phyloP scores from a whole-genome alignment of 37 sponge, comb jelly and placozoan species.

The Amphimedon queenslandica region DNA sequence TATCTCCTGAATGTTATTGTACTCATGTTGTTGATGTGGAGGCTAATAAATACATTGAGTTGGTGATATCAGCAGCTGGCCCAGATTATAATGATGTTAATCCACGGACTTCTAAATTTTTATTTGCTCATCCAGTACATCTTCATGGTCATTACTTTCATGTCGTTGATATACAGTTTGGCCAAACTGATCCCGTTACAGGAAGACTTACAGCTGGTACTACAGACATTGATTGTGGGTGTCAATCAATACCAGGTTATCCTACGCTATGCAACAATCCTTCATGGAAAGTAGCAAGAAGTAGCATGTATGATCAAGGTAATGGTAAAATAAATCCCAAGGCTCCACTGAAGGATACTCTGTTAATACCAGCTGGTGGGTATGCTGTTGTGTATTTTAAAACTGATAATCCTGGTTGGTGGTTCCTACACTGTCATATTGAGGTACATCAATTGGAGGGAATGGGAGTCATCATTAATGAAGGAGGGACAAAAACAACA shows the following conservation, averaged over 20 bases:
- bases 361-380: slow-evolving; percentile 85
- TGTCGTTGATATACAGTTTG: slow-evolving; percentile 51
- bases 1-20: too few relatives aligned
- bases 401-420: slow-evolving; percentile 89
- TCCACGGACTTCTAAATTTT: not conserved
- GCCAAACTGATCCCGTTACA: not conserved
- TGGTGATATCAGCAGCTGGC: slow-evolving; percentile 1
- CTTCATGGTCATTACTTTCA: slow-evolving; percentile 77
- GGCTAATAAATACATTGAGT: too few relatives aligned
- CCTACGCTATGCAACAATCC: slow-evolving; percentile 7
- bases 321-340: not conserved
- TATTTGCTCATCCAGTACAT: slow-evolving; percentile 60
- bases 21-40: too few relatives aligned
- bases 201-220: not conserved
- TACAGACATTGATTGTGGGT: not conserved
- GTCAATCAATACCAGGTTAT: not conserved
- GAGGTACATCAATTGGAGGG: slow-evolving; percentile 79
- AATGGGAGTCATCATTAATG: slow-evolving; percentile 72
- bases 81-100: too few relatives aligned
- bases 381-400: slow-evolving; percentile 73
- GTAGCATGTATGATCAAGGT: too few relatives aligned
- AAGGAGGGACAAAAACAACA: slow-evolving; percentile 9
- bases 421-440: slow-evolving; percentile 95
- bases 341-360: slow-evolving; percentile 71
- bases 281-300: not conserved